Percentiles rank a stretch among this genome's conserved stretches.
Conservation (phyloP, 1,140 invertebrate species). For the Chelonus insularis region DNA sequence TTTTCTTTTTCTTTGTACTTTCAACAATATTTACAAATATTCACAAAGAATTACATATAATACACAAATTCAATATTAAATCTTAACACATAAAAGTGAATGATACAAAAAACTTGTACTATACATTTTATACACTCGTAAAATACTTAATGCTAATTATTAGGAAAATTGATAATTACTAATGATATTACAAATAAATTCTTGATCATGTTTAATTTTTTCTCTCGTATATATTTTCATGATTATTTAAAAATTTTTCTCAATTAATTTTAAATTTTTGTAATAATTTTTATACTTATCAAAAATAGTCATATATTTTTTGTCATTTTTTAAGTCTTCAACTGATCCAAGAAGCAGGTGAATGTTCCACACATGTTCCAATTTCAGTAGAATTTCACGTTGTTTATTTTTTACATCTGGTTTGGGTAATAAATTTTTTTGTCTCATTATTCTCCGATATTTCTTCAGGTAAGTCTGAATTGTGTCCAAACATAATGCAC, state of each 20-base stretch:
- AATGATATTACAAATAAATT: too few relatives aligned
- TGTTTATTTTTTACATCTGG: constrained; percentile 30
- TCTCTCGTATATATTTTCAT: background rate
- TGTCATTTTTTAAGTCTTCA: constrained; percentile 40
- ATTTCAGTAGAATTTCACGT: constrained; percentile 44
- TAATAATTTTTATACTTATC: constrained; percentile 43
- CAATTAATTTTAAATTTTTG: constrained; percentile 42
- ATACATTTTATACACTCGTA: too few relatives aligned
- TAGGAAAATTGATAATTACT: too few relatives aligned
- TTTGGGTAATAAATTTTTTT: constrained; percentile 28
- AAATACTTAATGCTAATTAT: too few relatives aligned
- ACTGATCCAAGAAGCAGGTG: constrained; percentile 49
- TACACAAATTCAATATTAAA: too few relatives aligned
- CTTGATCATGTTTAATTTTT: too few relatives aligned
- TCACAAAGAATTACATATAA: too few relatives aligned
- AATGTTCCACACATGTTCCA: constrained; percentile 50
- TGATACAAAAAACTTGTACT: too few relatives aligned
- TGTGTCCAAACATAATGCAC: constrained; percentile 50
- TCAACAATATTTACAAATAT: too few relatives aligned
- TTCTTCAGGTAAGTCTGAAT: constrained; percentile 45
- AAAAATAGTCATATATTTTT: too few relatives aligned
- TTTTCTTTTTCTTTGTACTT: background rate
- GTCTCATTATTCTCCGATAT: constrained; percentile 42
- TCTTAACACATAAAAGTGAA: too few relatives aligned
- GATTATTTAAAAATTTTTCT: constrained; percentile 24